phyloP scores from a whole-genome alignment of 1,140 invertebrate genomes.

The Cherax destructor region DNA sequence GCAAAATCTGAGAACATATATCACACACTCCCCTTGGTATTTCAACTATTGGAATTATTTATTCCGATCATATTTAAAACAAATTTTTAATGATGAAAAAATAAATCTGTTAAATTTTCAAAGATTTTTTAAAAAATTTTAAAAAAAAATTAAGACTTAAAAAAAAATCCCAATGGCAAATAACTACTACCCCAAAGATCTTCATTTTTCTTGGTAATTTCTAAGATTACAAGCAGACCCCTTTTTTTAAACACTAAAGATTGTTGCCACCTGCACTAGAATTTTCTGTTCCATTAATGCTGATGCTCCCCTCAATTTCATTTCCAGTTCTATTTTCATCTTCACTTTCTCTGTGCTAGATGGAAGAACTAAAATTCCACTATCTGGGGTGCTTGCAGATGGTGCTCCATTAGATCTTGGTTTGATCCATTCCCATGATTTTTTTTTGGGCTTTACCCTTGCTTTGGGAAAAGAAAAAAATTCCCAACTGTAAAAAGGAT shows the following conservation, averaged over 20 bases:
- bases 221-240: constrained; percentile 43
- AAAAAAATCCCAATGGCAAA: constrained; percentile 10
- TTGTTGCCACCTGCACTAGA: constrained; percentile 9
- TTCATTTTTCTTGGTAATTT: constrained; percentile 54
- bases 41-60: not conserved
- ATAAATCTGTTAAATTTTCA: constrained; percentile 19
- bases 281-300: constrained; percentile 39
- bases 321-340: constrained; percentile 27
- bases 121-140: constrained; percentile 10
- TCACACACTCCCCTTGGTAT: constrained; percentile 35
- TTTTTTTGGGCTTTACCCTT: too few relatives aligned
- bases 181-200: constrained; percentile 43
- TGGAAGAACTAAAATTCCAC: constrained; percentile 29
- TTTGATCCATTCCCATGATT: constrained; percentile 42
- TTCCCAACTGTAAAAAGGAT: too few relatives aligned
- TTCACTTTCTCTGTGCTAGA: constrained; percentile 35
- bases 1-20: constrained; percentile 27
- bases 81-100: not conserved
- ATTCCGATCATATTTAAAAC: constrained; percentile 25
- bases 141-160: not conserved
- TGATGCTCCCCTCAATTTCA: constrained; percentile 18
- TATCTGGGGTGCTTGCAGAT: constrained; percentile 36
- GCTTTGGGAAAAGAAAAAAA: too few relatives aligned
- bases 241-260: constrained; percentile 48
- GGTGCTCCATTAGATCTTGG: constrained; percentile 42